Conservation (phyloP, 2,113 vertebrate species). For the Romanogobio albipinnatus region DNA sequence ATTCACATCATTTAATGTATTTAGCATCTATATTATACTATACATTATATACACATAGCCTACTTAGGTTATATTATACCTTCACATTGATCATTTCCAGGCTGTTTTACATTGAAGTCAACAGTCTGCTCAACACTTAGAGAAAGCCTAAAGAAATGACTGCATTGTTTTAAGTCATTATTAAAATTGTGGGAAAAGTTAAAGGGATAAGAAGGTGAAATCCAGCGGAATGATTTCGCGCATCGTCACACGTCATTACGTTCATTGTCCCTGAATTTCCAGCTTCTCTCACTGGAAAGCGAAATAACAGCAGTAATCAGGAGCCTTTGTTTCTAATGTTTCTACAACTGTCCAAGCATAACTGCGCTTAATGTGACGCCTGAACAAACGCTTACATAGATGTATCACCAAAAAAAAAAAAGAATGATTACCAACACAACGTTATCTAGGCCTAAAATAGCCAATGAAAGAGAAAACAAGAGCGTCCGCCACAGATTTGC, state of each 20-base stretch:
- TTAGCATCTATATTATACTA: not conserved
- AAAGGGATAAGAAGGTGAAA: conserved; percentile 45
- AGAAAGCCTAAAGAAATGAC: not conserved
- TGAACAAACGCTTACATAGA: not conserved
- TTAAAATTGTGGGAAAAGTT: not conserved
- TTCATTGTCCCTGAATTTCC: conserved; percentile 10
- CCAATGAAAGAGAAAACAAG: conserved; percentile 11
- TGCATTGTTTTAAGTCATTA: not conserved
- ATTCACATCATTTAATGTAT: not conserved
- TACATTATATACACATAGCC: too few relatives aligned
- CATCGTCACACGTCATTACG: conserved; percentile 49
- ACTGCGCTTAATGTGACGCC: not conserved
- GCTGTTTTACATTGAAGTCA: conserved; percentile 3
- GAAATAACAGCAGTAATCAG: conserved; percentile 1
- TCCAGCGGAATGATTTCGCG: conserved; percentile 38
- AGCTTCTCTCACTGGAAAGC: conserved; percentile 29
- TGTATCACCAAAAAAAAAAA: not conserved
- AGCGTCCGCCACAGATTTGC: not conserved
- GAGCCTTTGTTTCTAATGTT: conserved; percentile 50
- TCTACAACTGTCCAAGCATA: not conserved
- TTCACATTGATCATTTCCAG: not conserved
- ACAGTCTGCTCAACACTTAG: not conserved
- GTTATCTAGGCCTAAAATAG: not conserved
- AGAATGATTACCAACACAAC: not conserved
- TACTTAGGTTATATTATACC: too few relatives aligned